A percentile compares a stretch with the other conserved stretches of the same genome.
phyloP scores from a whole-genome alignment of 2,797 vertebrate species.

The Sebastes ruberrimus region DNA sequence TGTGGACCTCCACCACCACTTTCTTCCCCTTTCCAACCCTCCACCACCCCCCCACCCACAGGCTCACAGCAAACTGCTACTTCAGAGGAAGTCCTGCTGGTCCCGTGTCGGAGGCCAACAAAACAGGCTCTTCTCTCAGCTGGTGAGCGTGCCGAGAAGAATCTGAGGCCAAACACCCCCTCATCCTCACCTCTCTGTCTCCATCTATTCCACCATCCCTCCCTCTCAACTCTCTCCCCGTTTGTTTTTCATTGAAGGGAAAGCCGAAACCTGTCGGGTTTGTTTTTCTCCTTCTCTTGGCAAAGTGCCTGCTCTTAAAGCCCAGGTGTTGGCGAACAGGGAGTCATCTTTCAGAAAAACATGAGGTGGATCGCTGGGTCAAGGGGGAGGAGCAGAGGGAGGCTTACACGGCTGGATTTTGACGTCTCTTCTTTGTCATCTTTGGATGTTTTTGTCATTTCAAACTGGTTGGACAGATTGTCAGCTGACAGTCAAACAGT shows the following conservation, averaged over 20 bases:
- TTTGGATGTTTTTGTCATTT: conserved; percentile 21
- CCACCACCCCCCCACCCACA: conserved; percentile 16
- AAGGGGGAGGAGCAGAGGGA: background rate
- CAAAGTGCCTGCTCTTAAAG: conserved; percentile 53
- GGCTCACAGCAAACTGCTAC: conserved; percentile 70
- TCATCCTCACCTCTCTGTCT: conserved; percentile 10
- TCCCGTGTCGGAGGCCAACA: conserved; percentile 56
- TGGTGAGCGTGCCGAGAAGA: conserved; percentile 17
- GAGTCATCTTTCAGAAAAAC: conserved; percentile 74
- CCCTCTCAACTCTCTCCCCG: conserved; percentile 6
- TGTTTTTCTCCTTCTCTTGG: conserved; percentile 64
- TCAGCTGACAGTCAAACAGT: conserved; percentile 8
- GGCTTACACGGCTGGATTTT: background rate
- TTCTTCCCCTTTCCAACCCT: background rate
- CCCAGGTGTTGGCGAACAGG: conserved; percentile 53
- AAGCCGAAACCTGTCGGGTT: conserved; percentile 58
- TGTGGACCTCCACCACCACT: conserved; percentile 2
- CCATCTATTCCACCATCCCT: background rate
- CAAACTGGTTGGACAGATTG: conserved; percentile 42
- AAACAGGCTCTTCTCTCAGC: conserved; percentile 60
- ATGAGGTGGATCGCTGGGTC: conserved; percentile 15
- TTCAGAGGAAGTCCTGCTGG: conserved; percentile 71
- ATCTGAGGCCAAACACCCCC: conserved; percentile 1
- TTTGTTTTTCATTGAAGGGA: conserved; percentile 56
- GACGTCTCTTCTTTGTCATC: background rate